Base-by-base conservation (phyloP, 2,113 vertebrate genomes). In the Rhodinocichla rosea region DNA sequence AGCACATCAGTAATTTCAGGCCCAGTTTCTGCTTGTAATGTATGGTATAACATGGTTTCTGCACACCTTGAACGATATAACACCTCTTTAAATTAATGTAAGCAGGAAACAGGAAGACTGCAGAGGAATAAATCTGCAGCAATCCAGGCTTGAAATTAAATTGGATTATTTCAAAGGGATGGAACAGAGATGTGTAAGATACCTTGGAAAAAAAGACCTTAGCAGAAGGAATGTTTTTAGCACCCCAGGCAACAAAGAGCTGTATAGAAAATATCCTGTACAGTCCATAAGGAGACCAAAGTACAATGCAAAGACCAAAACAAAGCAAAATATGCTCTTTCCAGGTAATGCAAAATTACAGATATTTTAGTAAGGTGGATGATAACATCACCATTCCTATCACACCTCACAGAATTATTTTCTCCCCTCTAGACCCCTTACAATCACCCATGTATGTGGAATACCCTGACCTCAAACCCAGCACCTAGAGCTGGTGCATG, bases 241-340 rank as follows among this genome's bases (percentile, higher is more conserved):
- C n/a, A 79, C 13, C 33, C 4, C 53, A 73, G 56, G 42, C 21
- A 94, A 53, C 23, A 47, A 59, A 84, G 10, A 71, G 10, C 35
- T 75, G n/a, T 7, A 20, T 1, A 37, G 60, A 82, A 90, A 68
- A 35, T 44, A 64, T 8, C 4, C 28, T 0, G 0, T n/a, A 24
- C 3, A 8, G 19, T 6, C 11, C 10, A 42, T 2, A 17, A 26
- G 27, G 78, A 67, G 52, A 59, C 8, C 11, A 59, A 85, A 86
- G 37, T 21, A 77, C 15, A 71, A 83, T 73, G 42, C 5, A 50
- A 77, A 87, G 23, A 45, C 10, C 7, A 52, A 87, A 90, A 60
- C 23, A 13, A 6, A 91, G 56, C 20, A 71, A 52, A 75, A 77
- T 23, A 71, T 81, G 19, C 20, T 45, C 3, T 73, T 8, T 3